Evolutionary conservation across 1,140 invertebrate species (phyloP).

Genomic region (Aphis craccivora): DNA sequence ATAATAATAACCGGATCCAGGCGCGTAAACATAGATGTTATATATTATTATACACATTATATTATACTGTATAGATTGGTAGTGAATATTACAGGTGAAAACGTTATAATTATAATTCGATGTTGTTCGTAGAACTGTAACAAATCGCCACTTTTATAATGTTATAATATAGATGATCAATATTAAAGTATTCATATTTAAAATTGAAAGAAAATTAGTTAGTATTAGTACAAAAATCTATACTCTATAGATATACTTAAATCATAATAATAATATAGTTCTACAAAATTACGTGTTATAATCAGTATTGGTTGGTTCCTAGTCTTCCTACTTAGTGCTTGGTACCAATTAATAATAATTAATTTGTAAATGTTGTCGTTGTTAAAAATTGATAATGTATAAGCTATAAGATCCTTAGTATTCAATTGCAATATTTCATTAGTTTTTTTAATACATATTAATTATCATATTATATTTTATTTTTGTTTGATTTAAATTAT

Average conservation of each 20-base stretch:
- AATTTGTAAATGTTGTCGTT: too few species aligned
- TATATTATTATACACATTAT: too few species aligned
- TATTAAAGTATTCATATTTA: not conserved
- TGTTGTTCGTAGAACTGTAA: not conserved
- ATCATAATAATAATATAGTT: not conserved
- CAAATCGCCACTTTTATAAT: not conserved
- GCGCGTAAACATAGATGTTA: not conserved
- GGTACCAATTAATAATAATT: too few species aligned
- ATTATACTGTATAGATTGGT: not conserved
- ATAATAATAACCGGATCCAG: slow-evolving; percentile 39
- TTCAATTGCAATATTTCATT: not conserved
- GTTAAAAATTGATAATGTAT: too few species aligned
- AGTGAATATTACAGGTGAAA: slow-evolving; percentile 3
- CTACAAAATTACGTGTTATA: not conserved
- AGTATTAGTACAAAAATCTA: not conserved
- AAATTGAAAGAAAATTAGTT: not conserved
- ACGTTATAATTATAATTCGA: slow-evolving; percentile 24
- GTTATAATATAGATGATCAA: not conserved
- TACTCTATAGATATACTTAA: not conserved
- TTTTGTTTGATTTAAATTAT: not conserved
- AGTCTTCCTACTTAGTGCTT: too few species aligned
- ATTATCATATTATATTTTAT: not conserved
- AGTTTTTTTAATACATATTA: not conserved
- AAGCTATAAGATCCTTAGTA: not conserved
- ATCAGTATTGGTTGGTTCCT: too few species aligned